Evolutionary conservation across 35 echinoderm and acorn worm genomes (phyloP).

Genomic region (Apostichopus parvimensis): DNA sequence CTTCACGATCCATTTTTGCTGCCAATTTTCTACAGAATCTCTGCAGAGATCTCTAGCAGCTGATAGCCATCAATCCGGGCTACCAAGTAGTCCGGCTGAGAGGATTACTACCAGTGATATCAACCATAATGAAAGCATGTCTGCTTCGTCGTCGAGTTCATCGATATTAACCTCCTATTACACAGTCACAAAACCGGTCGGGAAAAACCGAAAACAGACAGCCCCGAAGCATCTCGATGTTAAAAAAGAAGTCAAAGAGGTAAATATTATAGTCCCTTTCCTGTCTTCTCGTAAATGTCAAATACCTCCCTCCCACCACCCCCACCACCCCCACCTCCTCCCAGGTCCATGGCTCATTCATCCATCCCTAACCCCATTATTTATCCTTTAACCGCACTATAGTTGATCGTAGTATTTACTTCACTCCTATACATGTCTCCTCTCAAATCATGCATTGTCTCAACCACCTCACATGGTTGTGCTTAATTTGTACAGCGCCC

Average conservation of each 20-base stretch:
- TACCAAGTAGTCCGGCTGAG: background rate
- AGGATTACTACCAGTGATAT: slow-evolving; percentile 7
- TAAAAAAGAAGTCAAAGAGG: background rate
- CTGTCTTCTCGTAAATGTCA: no score
- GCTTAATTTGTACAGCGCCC: no score
- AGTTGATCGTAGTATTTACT: no score
- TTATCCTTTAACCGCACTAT: no score
- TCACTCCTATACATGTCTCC: no score
- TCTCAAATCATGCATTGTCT: no score
- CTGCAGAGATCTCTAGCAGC: background rate
- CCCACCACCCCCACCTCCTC: no score
- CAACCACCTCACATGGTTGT: no score
- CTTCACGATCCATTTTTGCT: no score
- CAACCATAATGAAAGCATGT: slow-evolving; percentile 25
- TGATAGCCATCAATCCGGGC: background rate
- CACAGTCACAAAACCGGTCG: background rate
- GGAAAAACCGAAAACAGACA: slow-evolving; percentile 40
- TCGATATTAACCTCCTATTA: background rate
- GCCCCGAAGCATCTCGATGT: slow-evolving; percentile 36
- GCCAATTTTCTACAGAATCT: background rate
- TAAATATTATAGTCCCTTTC: background rate
- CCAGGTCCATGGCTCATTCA: no score
- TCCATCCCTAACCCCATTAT: no score
- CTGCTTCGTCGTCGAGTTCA: background rate
- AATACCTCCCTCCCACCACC: no score